These are phyloP conservation scores for Panthera tigris DNA, from an alignment of 2,113 vertebrate species.

Conservation along the genomic window DNA sequence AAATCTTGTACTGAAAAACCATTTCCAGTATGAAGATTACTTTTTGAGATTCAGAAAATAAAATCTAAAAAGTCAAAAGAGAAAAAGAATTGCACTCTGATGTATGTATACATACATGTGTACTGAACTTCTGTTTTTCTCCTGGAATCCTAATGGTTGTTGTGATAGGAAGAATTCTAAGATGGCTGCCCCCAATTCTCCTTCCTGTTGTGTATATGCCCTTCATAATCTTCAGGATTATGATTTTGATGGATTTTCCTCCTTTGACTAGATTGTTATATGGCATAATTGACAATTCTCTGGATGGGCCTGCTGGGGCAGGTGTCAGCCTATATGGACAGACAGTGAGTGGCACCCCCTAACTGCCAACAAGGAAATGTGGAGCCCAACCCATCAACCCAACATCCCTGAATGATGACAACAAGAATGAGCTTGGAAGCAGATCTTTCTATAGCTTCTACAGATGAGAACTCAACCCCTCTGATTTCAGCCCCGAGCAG, in stretches of 20 bases:
- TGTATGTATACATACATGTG: neutral
- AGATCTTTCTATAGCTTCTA: neutral
- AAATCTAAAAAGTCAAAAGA: conserved; percentile 15
- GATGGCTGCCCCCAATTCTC: neutral
- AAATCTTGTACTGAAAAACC: conserved; percentile 19
- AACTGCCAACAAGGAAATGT: neutral
- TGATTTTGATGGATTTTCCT: neutral
- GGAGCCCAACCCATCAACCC: neutral
- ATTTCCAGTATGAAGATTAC: conserved; percentile 45
- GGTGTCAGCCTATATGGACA: neutral
- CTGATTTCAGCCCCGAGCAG: neutral
- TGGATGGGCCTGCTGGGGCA: neutral
- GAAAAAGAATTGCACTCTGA: neutral
- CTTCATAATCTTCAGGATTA: neutral
- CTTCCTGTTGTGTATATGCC: neutral
- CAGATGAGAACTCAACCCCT: neutral
- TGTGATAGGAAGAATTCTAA: neutral
- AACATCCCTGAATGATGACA: neutral
- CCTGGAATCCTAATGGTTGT: neutral
- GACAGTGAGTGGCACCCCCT: neutral
- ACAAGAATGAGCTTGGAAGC: neutral
- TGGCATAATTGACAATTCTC: neutral
- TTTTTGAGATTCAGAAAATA: conserved; percentile 51
- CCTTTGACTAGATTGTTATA: neutral
- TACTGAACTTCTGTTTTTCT: neutral